These are phyloP conservation scores for Onychomys arenicola DNA, from an alignment of 2,797 vertebrate genomes.

Conservation along the genomic window DNA sequence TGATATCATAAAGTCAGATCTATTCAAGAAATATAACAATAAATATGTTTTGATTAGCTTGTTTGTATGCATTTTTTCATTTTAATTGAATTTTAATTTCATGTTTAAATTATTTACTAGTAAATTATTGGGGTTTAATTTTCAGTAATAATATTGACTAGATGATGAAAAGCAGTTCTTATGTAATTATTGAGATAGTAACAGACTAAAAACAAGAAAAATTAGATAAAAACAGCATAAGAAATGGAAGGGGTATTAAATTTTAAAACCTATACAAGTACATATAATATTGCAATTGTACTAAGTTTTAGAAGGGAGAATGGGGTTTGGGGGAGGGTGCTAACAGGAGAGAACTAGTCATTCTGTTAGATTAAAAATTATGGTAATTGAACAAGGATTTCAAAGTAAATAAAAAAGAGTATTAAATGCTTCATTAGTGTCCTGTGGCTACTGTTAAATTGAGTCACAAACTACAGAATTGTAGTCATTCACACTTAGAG, in stretches of 20 bases:
- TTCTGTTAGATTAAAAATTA: background rate
- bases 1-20: background rate
- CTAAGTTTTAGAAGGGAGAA: background rate
- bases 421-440: background rate
- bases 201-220: background rate
- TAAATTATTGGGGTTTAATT: background rate
- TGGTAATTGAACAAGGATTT: background rate
- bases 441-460: background rate
- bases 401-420: background rate
- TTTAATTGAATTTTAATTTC: background rate
- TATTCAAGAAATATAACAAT: background rate
- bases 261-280: background rate
- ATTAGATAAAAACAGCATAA: background rate
- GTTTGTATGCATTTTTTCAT: background rate
- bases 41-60: background rate
- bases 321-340: background rate
- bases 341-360: background rate
- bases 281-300: background rate
- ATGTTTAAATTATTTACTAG: constrained; percentile 2
- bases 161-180: background rate
- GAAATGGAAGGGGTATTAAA: background rate
- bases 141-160: background rate
- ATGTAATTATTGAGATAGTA: background rate
- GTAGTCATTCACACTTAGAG: background rate
- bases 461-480: background rate